Evolutionary conservation across 2,888 invertebrate genomes (phyloP), one percentile per base, ranked within the genome.

Genomic region (Galeruca laticollis): DNA sequence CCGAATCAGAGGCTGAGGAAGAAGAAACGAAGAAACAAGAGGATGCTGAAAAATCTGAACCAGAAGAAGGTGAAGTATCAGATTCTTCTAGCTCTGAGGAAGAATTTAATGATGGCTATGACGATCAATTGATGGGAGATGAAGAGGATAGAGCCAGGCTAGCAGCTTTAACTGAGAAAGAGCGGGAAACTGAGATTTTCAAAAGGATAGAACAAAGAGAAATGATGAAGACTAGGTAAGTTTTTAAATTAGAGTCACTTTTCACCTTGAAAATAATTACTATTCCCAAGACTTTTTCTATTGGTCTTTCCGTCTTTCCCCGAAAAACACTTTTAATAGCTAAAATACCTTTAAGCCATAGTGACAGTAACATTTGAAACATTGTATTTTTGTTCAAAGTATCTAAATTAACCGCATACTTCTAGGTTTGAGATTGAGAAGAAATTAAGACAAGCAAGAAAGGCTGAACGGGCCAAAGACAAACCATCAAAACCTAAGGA

Each of bases 41-140:
- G 20, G 81, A 84, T 21, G 81, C 81, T 0, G 70, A 76, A 73
- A 88, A 88, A 73, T 93, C 93, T 62, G 95, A 95, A 80, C 93
- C 93, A 0, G 95, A 95, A 84, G 95, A 95, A 89, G 95, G 94
- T 33, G 96, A 97, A 86, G 96, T 97, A 0, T 94, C 94, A 0
- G 85, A 85, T 72, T 90, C 91, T 74, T 88, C 87, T 0, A 90
- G 89, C 76, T 90, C 89, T 65, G 93, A 95, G 74, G 94, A 93
- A 76, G 97, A 97, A 84, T 98, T 98, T 82, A 93, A 97, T 83
- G 98, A 99, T 87, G 98, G 98, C 73, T 97, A 95, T 79, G 98
- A 98, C 83, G 98, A 98, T 74, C 95, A 98, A 83, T 89, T 98
- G 33, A 98, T 98, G 93, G 98, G 98, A 0, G 98, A 98, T 84